These are phyloP conservation scores for Bucorvus abyssinicus DNA, from an alignment of 2,797 vertebrate genomes.

Conservation along the genomic window DNA sequence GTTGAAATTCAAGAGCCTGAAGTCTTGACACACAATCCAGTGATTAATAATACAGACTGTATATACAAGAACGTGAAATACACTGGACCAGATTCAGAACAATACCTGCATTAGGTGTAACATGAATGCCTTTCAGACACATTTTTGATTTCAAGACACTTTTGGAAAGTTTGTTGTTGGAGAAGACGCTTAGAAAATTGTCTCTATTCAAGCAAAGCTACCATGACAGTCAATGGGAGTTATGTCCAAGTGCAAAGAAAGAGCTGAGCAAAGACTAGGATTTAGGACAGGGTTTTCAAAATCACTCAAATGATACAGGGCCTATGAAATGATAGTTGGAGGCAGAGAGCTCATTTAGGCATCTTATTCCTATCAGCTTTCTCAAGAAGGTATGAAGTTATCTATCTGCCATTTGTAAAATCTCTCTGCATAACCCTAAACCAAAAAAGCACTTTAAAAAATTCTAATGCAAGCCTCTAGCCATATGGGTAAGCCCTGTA, in stretches of 20 bases:
- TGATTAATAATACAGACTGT: conserved; percentile 11
- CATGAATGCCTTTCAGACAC: neutral
- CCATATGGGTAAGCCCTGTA: neutral
- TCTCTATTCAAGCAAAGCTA: neutral
- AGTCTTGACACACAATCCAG: conserved; percentile 18
- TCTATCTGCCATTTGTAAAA: neutral
- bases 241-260: neutral
- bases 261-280: neutral
- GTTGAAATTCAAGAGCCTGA: conserved; percentile 55
- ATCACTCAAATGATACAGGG: neutral
- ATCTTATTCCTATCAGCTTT: neutral
- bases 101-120: neutral
- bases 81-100: neutral
- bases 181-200: neutral
- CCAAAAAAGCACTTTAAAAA: neutral
- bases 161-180: neutral
- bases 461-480: neutral
- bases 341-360: neutral
- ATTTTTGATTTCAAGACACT: neutral
- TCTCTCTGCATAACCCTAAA: neutral
- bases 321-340: neutral
- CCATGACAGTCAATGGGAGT: neutral
- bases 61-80: neutral
- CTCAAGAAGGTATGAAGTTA: neutral
- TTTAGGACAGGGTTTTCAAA: neutral